Percentiles rank a stretch among this genome's conserved stretches.
These are phyloP conservation scores for Drepanosiphum platanoidis DNA, from an alignment of 2,888 invertebrate genomes.

Conservation along the genomic window DNA sequence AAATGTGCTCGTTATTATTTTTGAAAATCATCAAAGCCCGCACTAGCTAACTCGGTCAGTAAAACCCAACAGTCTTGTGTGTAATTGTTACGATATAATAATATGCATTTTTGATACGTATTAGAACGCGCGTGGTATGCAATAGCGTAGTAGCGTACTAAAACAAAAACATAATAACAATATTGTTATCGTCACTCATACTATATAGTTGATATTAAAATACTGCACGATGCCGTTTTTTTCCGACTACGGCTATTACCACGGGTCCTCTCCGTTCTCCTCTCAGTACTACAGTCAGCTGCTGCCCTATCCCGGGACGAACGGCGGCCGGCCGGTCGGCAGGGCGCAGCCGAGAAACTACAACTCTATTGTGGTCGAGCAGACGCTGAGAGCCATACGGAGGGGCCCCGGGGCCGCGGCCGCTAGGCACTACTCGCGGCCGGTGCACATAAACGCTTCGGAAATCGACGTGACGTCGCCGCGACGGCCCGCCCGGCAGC, in stretches of 20 bases:
- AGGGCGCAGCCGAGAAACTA: constrained; percentile 37
- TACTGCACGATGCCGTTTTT: constrained; percentile 60
- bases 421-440: constrained; percentile 68
- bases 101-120: constrained; percentile 61
- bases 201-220: too few species aligned
- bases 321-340: not conserved
- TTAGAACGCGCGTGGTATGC: constrained; percentile 2
- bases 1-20: constrained; percentile 55
- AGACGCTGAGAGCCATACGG: constrained; percentile 44
- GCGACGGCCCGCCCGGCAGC: constrained; percentile 63
- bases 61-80: too few species aligned
- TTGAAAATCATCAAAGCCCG: constrained; percentile 52
- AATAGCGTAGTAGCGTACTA: not conserved
- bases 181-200: not conserved
- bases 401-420: constrained; percentile 10
- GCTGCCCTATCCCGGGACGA: constrained; percentile 27
- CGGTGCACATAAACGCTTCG: constrained; percentile 82
- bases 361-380: constrained; percentile 45
- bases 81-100: constrained; percentile 5
- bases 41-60: constrained; percentile 21
- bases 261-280: constrained; percentile 51
- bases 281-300: constrained; percentile 54
- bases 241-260: constrained; percentile 53
- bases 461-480: constrained; percentile 78
- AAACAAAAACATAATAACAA: not conserved